Conservation (phyloP, 2,888 invertebrate genomes). For the Drosophila affinis region DNA sequence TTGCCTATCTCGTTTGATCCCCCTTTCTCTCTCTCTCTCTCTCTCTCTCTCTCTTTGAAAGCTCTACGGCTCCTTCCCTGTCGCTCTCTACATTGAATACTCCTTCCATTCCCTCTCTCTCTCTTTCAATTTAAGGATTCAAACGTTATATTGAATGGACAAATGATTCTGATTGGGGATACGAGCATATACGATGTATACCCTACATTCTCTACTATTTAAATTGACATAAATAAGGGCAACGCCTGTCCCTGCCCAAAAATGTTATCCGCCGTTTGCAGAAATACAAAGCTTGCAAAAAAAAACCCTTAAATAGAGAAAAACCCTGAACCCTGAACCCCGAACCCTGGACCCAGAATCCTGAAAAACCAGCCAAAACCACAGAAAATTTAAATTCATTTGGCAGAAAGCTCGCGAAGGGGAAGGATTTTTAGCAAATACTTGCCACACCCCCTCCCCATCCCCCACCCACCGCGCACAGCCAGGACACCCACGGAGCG, state of each 20-base stretch:
- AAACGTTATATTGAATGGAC: background rate
- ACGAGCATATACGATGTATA: background rate
- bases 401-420: conserved; percentile 6
- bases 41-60: too few relatives aligned
- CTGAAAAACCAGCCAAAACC: conserved; percentile 5
- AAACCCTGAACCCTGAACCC: background rate
- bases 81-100: too few relatives aligned
- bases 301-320: conserved; percentile 5
- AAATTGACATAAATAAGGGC: background rate
- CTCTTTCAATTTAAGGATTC: background rate
- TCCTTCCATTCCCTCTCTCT: too few relatives aligned
- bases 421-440: conserved; percentile 27
- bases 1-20: too few relatives aligned
- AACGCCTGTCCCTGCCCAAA: background rate
- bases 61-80: too few relatives aligned
- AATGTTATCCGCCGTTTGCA: background rate
- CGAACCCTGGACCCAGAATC: too few relatives aligned
- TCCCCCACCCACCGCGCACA: background rate
- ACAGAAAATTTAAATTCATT: conserved; percentile 42
- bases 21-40: too few relatives aligned
- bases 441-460: conserved; percentile 17
- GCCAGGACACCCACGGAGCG: background rate
- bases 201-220: background rate
- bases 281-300: conserved; percentile 1
- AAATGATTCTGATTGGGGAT: too few relatives aligned